Percentiles rank a stretch among this genome's conserved stretches.
phyloP scores from a whole-genome alignment of 1,140 invertebrate genomes.

The Littorina saxatilis region DNA sequence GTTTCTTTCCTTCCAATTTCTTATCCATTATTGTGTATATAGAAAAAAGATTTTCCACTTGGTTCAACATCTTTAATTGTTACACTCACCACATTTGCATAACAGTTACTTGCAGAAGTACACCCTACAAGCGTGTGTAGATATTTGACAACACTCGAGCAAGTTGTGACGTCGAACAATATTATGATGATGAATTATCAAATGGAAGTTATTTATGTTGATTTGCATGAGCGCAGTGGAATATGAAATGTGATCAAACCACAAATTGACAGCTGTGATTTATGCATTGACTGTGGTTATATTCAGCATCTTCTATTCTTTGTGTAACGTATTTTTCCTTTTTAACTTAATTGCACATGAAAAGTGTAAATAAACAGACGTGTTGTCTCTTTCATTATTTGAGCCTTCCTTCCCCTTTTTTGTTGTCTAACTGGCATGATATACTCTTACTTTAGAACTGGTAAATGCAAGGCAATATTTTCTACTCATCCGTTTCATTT shows the following conservation, averaged over 20 bases:
- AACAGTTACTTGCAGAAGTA: too few species aligned
- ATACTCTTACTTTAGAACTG: too few species aligned
- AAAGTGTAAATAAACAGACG: neutral
- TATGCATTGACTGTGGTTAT: constrained; percentile 4
- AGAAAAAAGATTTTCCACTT: too few species aligned
- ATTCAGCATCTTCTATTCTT: neutral
- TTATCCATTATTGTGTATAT: too few species aligned
- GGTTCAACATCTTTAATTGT: too few species aligned
- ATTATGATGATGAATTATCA: neutral
- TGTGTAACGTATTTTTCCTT: neutral
- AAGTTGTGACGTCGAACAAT: neutral
- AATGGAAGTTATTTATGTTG: neutral
- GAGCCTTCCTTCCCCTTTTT: constrained; percentile 15
- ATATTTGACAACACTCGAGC: too few species aligned
- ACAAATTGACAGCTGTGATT: neutral
- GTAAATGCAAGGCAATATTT: neutral
- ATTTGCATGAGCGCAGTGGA: too few species aligned
- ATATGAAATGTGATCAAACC: neutral
- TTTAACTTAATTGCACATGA: neutral
- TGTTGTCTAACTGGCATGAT: too few species aligned
- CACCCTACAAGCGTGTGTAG: too few species aligned
- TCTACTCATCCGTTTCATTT: neutral
- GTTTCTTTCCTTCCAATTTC: too few species aligned
- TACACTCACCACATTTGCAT: too few species aligned
- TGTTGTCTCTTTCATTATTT: neutral